Percentiles rank a stretch among this genome's conserved stretches.
Evolutionary conservation across 2,888 invertebrate species (phyloP).

Genomic region (Heliconius ethilla): DNA sequence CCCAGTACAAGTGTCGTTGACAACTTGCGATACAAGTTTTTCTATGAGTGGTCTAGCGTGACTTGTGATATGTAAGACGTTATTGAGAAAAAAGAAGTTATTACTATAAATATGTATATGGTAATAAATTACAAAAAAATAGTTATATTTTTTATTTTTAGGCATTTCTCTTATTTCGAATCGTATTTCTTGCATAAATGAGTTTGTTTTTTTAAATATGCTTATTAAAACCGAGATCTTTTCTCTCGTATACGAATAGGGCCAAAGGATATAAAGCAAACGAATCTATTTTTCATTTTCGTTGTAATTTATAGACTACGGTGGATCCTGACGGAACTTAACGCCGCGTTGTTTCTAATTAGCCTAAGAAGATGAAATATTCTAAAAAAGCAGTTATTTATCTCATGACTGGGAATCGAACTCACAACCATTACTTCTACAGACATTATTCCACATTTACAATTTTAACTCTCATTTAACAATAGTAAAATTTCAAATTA

Average conservation of each 20-base stretch:
- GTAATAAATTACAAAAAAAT: neutral
- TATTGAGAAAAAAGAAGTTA: neutral
- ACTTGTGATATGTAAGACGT: constrained; percentile 3
- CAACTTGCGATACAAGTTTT: constrained; percentile 31
- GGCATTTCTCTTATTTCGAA: neutral
- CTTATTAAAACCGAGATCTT: no score
- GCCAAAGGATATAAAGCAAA: no score
- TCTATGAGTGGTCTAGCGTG: constrained; percentile 27
- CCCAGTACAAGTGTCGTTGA: constrained; percentile 27
- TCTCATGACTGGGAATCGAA: neutral
- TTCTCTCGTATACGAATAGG: no score
- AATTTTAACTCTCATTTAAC: neutral
- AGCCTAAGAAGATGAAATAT: neutral
- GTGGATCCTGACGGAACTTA: neutral
- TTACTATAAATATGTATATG: neutral
- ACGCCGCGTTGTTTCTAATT: neutral
- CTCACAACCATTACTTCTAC: neutral
- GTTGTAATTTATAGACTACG: neutral
- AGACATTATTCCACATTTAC: neutral
- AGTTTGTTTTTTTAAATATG: no score
- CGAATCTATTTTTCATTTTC: neutral
- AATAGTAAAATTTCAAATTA: neutral
- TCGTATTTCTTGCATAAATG: no score
- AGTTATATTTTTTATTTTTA: neutral
- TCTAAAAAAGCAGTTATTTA: neutral